Percentiles rank a stretch among this genome's conserved stretches.
Conservation (phyloP, 2,888 invertebrate species). For the Hylaea fasciaria region DNA sequence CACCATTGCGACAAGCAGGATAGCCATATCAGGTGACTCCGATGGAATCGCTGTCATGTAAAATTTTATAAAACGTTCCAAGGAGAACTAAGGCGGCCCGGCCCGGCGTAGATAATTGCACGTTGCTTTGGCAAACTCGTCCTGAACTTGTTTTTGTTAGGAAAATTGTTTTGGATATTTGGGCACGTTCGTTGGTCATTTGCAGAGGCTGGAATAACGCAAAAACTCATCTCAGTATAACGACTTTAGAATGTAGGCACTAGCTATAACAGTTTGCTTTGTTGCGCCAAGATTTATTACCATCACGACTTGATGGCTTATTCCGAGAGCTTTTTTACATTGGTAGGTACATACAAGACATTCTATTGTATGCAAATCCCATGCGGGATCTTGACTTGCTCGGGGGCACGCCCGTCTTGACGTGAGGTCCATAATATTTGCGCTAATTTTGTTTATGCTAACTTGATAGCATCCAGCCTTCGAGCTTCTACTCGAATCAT, state of each 20-base stretch:
- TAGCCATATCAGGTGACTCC: slow-evolving; percentile 54
- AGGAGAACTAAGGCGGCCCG: slow-evolving; percentile 27
- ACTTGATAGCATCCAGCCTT: neutral
- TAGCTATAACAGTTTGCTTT: slow-evolving; percentile 9
- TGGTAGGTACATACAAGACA: slow-evolving; percentile 32
- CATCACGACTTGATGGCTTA: slow-evolving; percentile 19
- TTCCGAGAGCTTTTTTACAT: slow-evolving; percentile 34
- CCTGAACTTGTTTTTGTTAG: slow-evolving; percentile 35
- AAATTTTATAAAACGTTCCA: slow-evolving; percentile 28
- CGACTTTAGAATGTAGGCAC: slow-evolving; percentile 4
- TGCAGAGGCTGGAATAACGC: slow-evolving; percentile 3
- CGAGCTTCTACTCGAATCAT: too few species aligned
- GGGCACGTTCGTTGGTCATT: slow-evolving; percentile 2
- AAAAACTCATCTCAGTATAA: slow-evolving; percentile 9
- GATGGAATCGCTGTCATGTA: slow-evolving; percentile 32
- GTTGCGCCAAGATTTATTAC: slow-evolving; percentile 16
- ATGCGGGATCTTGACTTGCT: slow-evolving; percentile 40
- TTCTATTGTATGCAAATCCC: slow-evolving; percentile 62
- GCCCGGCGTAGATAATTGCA: slow-evolving; percentile 39
- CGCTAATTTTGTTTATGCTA: slow-evolving; percentile 22
- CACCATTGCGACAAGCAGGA: slow-evolving; percentile 60
- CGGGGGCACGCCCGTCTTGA: slow-evolving; percentile 37
- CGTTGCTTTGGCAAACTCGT: slow-evolving; percentile 38
- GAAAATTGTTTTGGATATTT: slow-evolving; percentile 28
- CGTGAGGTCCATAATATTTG: slow-evolving; percentile 42